phyloP scores from a whole-genome alignment of 2,888 invertebrate species.

The Pedicia rivosa region DNA sequence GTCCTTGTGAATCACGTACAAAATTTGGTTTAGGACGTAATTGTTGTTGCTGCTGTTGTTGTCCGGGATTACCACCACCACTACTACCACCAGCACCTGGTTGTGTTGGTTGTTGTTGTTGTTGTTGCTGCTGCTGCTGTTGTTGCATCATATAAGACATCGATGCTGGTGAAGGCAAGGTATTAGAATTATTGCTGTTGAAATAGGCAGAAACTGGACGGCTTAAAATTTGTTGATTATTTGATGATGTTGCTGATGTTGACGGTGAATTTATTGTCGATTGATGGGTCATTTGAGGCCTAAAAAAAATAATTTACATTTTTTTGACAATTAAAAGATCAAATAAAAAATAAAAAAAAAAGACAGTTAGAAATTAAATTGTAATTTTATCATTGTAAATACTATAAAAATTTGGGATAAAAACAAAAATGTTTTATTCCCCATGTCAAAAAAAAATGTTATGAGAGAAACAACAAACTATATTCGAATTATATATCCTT shows the following conservation, averaged over 20 bases:
- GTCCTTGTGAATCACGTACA: slow-evolving; percentile 18
- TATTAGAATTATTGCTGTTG: slow-evolving; percentile 20
- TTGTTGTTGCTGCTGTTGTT: slow-evolving; percentile 19
- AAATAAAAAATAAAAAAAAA: no score
- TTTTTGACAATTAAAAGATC: no score
- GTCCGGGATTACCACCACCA: slow-evolving; percentile 16
- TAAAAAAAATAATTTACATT: slow-evolving; percentile 11
- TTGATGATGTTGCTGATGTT: slow-evolving; percentile 17
- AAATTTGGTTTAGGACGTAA: slow-evolving; percentile 18
- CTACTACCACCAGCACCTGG: slow-evolving; percentile 15
- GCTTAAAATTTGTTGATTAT: slow-evolving; percentile 17
- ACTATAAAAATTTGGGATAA: no score
- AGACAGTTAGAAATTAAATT: no score
- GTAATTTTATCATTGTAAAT: no score
- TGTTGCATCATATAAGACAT: slow-evolving; percentile 17
- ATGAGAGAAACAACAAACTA: no score
- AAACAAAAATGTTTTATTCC: no score
- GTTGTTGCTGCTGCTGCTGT: no score
- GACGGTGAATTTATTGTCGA: slow-evolving; percentile 19
- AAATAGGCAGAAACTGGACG: slow-evolving; percentile 31
- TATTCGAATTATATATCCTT: no score
- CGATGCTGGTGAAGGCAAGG: slow-evolving; percentile 20
- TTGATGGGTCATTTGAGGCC: slow-evolving; percentile 23
- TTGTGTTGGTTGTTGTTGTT: slow-evolving; percentile 17
- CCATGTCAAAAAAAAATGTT: no score